These are phyloP conservation scores for Chauna torquata DNA, from an alignment of 2,113 vertebrate species.

Conservation along the genomic window DNA sequence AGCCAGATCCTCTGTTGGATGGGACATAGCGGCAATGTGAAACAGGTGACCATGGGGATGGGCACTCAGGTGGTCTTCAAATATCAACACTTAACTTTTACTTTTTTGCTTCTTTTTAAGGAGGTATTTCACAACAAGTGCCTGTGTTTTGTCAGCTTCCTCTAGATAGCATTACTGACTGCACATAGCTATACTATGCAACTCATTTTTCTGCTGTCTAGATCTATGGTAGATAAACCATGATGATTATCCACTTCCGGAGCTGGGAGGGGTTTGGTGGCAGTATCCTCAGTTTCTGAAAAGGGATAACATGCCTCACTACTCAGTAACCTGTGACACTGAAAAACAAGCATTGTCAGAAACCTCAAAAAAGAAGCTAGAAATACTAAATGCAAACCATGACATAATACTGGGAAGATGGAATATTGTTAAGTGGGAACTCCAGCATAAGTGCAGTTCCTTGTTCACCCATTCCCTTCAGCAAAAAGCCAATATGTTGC, in stretches of 20 bases:
- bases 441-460: not conserved
- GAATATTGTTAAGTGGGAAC: not conserved
- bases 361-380: not conserved
- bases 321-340: not conserved
- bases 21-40: not conserved
- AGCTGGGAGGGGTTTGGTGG: not conserved
- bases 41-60: not conserved
- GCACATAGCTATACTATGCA: not conserved
- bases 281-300: not conserved
- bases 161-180: not conserved
- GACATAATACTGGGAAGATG: not conserved
- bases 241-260: not conserved
- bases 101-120: not conserved
- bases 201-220: slow-evolving; percentile 18
- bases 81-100: not conserved
- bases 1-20: not conserved
- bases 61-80: not conserved
- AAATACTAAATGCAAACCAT: not conserved
- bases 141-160: slow-evolving; percentile 6
- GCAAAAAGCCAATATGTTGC: not conserved
- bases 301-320: not conserved
- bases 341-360: not conserved
- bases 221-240: slow-evolving; percentile 25
- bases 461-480: not conserved
- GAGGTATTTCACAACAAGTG: not conserved